Evolutionary conservation across 2,797 vertebrate genomes (phyloP).

Genomic region (Myotis vivesi): DNA sequence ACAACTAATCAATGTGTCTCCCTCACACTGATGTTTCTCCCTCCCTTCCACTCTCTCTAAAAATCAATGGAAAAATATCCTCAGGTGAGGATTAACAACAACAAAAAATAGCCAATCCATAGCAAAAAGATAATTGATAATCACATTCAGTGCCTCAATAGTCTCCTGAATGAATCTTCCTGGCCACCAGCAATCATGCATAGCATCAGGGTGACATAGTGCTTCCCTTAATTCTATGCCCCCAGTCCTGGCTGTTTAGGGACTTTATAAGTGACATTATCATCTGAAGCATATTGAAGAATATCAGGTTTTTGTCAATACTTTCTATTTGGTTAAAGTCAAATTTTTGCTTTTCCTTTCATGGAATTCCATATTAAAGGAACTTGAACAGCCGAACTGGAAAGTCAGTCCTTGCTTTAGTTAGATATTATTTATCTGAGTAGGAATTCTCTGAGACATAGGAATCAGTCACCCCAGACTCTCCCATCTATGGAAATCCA

Average conservation of each 20-base stretch:
- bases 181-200: background rate
- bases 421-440: background rate
- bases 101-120: background rate
- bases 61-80: no score
- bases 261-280: background rate
- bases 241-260: background rate
- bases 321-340: slow-evolving; percentile 11
- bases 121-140: background rate
- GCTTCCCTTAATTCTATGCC: background rate
- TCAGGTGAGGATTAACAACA: no score
- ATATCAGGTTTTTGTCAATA: background rate
- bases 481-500: background rate
- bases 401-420: background rate
- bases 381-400: background rate
- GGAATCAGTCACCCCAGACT: background rate
- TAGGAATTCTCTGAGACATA: background rate
- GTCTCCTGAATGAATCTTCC: background rate
- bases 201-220: fast-evolving
- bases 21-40: no score
- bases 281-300: background rate
- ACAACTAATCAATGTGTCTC: no score
- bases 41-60: no score
- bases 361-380: background rate
- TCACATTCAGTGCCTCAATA: background rate
- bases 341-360: background rate